Evolutionary conservation across 2,888 invertebrate genomes (phyloP), one percentile per base, ranked within the genome.

Genomic region (Seladonia tumulorum): DNA sequence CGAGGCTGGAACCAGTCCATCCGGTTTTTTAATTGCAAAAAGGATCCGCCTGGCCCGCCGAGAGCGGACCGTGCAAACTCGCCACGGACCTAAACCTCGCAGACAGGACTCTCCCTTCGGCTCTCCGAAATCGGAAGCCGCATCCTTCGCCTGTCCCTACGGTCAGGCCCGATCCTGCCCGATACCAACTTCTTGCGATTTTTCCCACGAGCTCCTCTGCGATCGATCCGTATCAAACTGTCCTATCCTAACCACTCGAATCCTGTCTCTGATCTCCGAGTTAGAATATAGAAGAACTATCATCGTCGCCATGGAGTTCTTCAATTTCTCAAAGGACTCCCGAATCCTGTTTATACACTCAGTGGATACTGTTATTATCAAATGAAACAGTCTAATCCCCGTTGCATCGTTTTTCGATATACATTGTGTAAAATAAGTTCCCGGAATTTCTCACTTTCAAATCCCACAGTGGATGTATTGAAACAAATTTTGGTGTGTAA

Each of bases 11-110:
- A 94, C 94, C 93, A 93, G 94, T 94, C 92, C 90, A 90, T 92
- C 94, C 94, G 94, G 94, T 94, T 94, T 94, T 94, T 94, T 94
- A 94, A 94, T 94, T 94, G 94, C 94, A 93, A 94, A 94, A 94
- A 94, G 93, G 94, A 93, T 94, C 93, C 91, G 91, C 89, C 89
- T 83, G 89, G 92, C 72, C 82, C 74, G 79, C 12, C 47, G 22
- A 53, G 79, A 81, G 81, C 86, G 84, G 76, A 80, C 71, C 79
- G 76, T 81, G 82, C 83, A 85, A 89, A 87, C 88, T 78, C 79
- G 87, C 85, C 81, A 66, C 66, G 88, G 80, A 82, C 81, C 85
- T 89, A 83, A 89, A 81, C 83, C 78, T 83, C 85, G 77, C 77
- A 77, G 85, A 78, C 85, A 70, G 82, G 68, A 75, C 79, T 80